Percentiles rank a stretch among this genome's conserved stretches.
Evolutionary conservation across 2,888 invertebrate species (phyloP).

Genomic region (Bedellia somnulentella): DNA sequence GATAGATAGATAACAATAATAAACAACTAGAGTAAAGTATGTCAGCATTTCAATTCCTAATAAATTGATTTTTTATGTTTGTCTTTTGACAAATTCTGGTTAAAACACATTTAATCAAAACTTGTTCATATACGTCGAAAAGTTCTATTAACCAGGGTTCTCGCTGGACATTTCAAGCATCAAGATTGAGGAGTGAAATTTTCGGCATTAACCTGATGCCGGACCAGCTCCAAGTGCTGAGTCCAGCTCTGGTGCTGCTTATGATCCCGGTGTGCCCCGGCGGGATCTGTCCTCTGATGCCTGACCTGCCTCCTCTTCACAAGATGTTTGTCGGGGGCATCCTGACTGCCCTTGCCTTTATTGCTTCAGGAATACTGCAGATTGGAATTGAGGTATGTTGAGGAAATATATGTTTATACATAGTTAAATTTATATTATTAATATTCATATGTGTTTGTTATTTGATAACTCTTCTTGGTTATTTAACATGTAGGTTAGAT

Average conservation of each 20-base stretch:
- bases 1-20: no score
- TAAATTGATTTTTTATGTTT: not conserved
- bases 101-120: not conserved
- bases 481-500: no score
- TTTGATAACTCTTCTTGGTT: no score
- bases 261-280: conserved; percentile 68
- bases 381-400: conserved; percentile 45
- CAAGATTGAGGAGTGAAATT: conserved; percentile 65
- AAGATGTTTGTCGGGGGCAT: conserved; percentile 77
- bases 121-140: not conserved
- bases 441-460: no score
- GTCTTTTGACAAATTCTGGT: not conserved
- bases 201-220: conserved; percentile 62
- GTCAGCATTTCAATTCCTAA: no score
- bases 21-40: no score
- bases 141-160: conserved; percentile 69
- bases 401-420: not conserved
- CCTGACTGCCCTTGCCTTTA: conserved; percentile 66
- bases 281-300: conserved; percentile 38
- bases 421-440: no score
- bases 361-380: conserved; percentile 66
- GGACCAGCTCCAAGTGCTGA: conserved; percentile 81
- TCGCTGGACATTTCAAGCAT: conserved; percentile 78
- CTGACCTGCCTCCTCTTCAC: conserved; percentile 62
- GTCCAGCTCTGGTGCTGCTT: conserved; percentile 71